Evolutionary conservation across 37 sponge, comb jelly and placozoan genomes (phyloP), one percentile per base, ranked within the genome.

Genomic region (Ianthella basta): DNA sequence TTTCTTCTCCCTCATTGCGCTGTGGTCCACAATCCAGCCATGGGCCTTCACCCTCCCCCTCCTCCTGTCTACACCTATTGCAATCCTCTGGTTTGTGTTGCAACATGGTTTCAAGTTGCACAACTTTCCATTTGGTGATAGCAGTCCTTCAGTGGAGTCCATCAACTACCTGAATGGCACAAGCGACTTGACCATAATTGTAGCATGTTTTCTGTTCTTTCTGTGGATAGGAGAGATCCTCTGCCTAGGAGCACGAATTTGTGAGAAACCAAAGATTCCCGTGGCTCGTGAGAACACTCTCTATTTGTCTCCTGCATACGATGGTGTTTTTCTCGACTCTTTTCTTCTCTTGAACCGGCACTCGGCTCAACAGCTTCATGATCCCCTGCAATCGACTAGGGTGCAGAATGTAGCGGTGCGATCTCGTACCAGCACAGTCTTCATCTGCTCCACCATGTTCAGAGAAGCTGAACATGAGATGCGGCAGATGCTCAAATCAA

Each of bases 391-490:
- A 23, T 37, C 73, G 12, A 20, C 40, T 34, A 4, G 21, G 12
- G 14, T 21, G 10, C 40, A 12, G 14, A 72, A 40, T 35, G 73
- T 56, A 32, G 55, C 56, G 4, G 27, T 54, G 59, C 88, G 12
- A 38, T 21, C 55, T 16, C 19, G 15, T 33, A 41, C 65, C 1
- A 59, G 91, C 13, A 60, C 74, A 3, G 89, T 96, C 0, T 96
- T 91, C 56, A 86, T 96, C 21, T 96, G 96, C 61, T 90, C 96
- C 37, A 96, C 96, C 32, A 96, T 96, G 96, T 96, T 85, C 77
- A 84, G 85, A 4, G 96, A 96, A 37, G 69, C 69, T 18, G 84
- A 55, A 15, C 21, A 66, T 16, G 96, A 95, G 55, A 91, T 91
- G 96, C 59, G 39, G 10, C 93, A 92, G 50, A 84, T 95, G 90